A percentile compares a stretch with the other conserved stretches of the same genome.
Evolutionary conservation across 2,888 invertebrate species (phyloP).

Genomic region (Nemurella pictetii): DNA sequence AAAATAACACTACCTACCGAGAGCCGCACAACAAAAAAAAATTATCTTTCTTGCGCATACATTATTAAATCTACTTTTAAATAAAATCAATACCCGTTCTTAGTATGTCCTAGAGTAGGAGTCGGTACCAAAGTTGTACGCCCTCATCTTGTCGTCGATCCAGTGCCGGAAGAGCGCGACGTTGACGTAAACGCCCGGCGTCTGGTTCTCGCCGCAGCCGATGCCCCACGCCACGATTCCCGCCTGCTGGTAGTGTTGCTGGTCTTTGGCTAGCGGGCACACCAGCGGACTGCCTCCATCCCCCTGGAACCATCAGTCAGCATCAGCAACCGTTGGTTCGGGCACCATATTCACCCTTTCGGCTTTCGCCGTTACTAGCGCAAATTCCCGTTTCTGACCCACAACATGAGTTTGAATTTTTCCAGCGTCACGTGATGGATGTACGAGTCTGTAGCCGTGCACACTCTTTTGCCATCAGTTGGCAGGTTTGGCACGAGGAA

Average conservation of each 20-base stretch:
- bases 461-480: too few species aligned
- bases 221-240: conserved; percentile 61
- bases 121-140: conserved; percentile 37
- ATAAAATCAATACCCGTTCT: neutral
- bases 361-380: too few species aligned
- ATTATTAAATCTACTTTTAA: neutral
- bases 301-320: conserved; percentile 50
- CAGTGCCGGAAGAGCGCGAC: conserved; percentile 54
- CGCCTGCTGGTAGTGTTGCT: conserved; percentile 57
- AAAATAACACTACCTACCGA: too few species aligned
- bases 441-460: too few species aligned
- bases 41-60: too few species aligned
- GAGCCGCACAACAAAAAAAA: too few species aligned
- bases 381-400: too few species aligned
- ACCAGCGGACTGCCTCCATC: conserved; percentile 82
- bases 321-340: too few species aligned
- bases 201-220: conserved; percentile 55
- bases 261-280: conserved; percentile 63
- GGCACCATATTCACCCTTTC: too few species aligned
- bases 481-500: too few species aligned
- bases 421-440: too few species aligned
- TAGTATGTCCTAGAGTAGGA: neutral
- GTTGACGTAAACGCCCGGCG: conserved; percentile 58
- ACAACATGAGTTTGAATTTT: too few species aligned
- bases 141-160: conserved; percentile 51